Conservation (phyloP, 2,797 vertebrate genomes). For the Euphonia xanthogaster region DNA sequence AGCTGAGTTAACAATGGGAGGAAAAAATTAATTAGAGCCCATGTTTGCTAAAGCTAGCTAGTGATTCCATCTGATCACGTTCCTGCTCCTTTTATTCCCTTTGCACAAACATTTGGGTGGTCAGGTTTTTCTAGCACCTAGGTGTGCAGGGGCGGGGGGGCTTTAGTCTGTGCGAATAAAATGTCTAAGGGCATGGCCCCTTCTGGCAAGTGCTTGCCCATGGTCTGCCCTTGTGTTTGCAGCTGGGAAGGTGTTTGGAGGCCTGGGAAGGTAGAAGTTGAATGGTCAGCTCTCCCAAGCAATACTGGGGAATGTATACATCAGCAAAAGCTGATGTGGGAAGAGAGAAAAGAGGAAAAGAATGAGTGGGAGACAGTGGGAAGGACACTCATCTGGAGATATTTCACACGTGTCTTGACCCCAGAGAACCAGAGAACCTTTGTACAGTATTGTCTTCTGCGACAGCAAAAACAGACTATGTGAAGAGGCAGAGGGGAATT, state of each 20-base stretch:
- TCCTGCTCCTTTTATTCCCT: slow-evolving; percentile 44
- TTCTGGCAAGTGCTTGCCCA: background rate
- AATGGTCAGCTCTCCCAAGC: background rate
- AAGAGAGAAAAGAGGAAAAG: background rate
- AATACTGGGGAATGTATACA: rapidly evolving
- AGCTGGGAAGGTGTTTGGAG: background rate
- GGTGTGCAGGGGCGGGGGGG: background rate
- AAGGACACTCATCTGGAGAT: background rate
- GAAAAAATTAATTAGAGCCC: slow-evolving; percentile 67
- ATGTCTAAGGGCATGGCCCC: background rate
- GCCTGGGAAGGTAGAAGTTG: background rate
- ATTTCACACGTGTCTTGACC: background rate
- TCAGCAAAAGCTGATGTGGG: background rate
- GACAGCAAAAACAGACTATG: background rate
- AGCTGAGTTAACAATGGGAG: slow-evolving; percentile 58
- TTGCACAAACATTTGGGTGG: slow-evolving; percentile 56
- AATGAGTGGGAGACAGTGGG: background rate
- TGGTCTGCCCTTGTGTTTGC: background rate
- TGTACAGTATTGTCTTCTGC: background rate
- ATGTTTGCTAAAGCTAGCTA: slow-evolving; percentile 46
- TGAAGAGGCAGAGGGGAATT: background rate
- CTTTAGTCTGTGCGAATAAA: slow-evolving; percentile 29
- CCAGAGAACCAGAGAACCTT: background rate
- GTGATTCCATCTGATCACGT: slow-evolving; percentile 44
- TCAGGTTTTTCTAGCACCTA: slow-evolving; percentile 30